phyloP scores from a whole-genome alignment of 64 coral and sea anemone species.

The Exaiptasia diaphana region DNA sequence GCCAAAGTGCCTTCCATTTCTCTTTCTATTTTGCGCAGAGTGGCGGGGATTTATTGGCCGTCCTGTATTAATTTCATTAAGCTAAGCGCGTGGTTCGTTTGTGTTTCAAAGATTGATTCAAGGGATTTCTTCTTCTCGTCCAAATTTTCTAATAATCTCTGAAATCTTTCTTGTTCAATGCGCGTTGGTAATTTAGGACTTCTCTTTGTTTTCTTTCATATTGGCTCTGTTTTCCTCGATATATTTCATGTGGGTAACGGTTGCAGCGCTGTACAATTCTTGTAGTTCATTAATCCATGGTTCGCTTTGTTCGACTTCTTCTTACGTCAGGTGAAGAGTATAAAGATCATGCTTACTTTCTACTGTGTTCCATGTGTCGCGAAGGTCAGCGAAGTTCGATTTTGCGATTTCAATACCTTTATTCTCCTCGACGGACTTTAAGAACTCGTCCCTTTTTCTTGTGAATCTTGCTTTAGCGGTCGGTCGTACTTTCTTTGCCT shows the following conservation, averaged over 20 bases:
- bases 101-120: too few species aligned
- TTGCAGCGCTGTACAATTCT: slow-evolving; percentile 46
- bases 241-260: neutral
- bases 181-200: too few species aligned
- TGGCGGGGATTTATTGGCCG: neutral
- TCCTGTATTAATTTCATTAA: slow-evolving; percentile 18
- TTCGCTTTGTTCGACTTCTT: slow-evolving; percentile 55
- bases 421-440: slow-evolving; percentile 25
- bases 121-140: too few species aligned
- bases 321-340: slow-evolving; percentile 38
- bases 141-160: too few species aligned
- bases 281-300: slow-evolving; percentile 57
- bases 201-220: too few species aligned
- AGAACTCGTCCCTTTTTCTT: slow-evolving; percentile 59
- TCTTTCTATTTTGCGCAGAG: slow-evolving; percentile 3
- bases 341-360: slow-evolving; percentile 64
- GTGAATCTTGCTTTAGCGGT: slow-evolving; percentile 59
- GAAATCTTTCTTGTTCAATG: too few species aligned
- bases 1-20: neutral
- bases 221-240: too few species aligned
- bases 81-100: neutral
- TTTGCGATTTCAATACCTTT: slow-evolving; percentile 46
- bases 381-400: slow-evolving; percentile 24
- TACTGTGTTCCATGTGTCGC: slow-evolving; percentile 63
- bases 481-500: slow-evolving; percentile 51